A percentile compares a stretch with the other conserved stretches of the same genome.
These are phyloP conservation scores for Caenorhabditis afra DNA, from an alignment of 2,888 invertebrate genomes.

Conservation along the genomic window DNA sequence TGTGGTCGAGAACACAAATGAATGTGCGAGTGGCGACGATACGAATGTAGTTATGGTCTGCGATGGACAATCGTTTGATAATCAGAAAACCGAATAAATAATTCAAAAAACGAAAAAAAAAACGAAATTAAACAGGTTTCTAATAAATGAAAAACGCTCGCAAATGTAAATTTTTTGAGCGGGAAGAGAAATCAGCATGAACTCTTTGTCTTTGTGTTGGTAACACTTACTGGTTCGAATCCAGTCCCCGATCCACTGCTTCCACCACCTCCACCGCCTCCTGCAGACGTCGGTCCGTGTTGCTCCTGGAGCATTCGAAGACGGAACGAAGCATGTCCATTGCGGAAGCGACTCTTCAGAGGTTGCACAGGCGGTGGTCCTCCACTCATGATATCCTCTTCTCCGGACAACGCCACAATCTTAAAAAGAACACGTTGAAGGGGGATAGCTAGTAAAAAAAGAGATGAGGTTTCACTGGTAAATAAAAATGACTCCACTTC, in stretches of 20 bases:
- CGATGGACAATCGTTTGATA: background rate
- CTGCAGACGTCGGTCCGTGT: conserved; percentile 51
- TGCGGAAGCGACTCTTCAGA: conserved; percentile 68
- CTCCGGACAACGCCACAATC: conserved; percentile 70
- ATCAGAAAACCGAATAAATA: conserved; percentile 24
- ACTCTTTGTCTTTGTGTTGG: too few relatives aligned
- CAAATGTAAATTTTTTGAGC: too few relatives aligned
- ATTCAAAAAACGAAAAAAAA: conserved; percentile 11
- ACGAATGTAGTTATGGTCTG: conserved; percentile 43
- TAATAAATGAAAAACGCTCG: too few relatives aligned
- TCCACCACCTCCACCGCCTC: conserved; percentile 24
- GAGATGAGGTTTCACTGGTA: background rate
- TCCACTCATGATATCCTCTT: conserved; percentile 69
- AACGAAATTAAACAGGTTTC: too few relatives aligned
- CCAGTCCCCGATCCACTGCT: conserved; percentile 47
- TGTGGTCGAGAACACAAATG: conserved; percentile 46
- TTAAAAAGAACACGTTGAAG: conserved; percentile 54
- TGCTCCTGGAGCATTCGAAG: conserved; percentile 79
- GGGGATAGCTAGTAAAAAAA: background rate
- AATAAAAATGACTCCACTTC: background rate
- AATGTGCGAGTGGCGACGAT: conserved; percentile 44
- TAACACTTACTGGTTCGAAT: conserved; percentile 63
- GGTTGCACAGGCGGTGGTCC: conserved; percentile 64
- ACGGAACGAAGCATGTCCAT: conserved; percentile 75
- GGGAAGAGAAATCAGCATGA: background rate